Evolutionary conservation across 92 coral and sea anemone genomes (phyloP).

Genomic region (Umimayanthus kanabou): DNA sequence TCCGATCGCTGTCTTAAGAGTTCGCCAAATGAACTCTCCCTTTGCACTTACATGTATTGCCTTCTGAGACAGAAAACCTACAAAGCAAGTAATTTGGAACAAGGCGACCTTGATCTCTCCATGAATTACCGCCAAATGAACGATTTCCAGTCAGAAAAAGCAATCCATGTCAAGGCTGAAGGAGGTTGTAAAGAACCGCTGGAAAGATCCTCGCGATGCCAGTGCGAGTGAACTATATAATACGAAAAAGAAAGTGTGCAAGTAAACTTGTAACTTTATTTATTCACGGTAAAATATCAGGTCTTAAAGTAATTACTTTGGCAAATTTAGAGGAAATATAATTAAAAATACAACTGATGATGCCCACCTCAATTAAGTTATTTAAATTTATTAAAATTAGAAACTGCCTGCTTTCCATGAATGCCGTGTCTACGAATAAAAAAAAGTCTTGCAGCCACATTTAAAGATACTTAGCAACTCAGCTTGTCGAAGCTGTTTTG

Average conservation of each 20-base stretch:
- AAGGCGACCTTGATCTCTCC: slow-evolving; percentile 45
- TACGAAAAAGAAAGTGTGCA: slow-evolving; percentile 38
- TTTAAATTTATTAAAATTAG: no score
- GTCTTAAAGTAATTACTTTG: no score
- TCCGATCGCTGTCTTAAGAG: slow-evolving; percentile 36
- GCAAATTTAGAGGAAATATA: no score
- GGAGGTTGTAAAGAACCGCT: slow-evolving; percentile 33
- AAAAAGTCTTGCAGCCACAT: no score
- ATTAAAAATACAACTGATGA: no score
- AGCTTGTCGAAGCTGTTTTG: no score
- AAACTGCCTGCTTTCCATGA: no score
- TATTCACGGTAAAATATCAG: no score
- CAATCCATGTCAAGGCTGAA: slow-evolving; percentile 42
- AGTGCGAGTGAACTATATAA: slow-evolving; percentile 38
- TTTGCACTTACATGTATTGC: slow-evolving; percentile 25
- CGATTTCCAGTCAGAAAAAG: slow-evolving; percentile 29
- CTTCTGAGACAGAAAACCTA: slow-evolving; percentile 47
- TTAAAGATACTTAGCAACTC: no score
- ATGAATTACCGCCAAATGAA: slow-evolving; percentile 24
- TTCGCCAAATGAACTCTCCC: slow-evolving; percentile 42
- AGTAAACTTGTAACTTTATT: no score
- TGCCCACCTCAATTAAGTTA: no score
- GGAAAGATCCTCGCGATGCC: slow-evolving; percentile 43
- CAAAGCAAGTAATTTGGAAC: slow-evolving; percentile 46
- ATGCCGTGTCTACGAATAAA: no score